Percentiles rank a stretch among this genome's conserved stretches.
phyloP scores from a whole-genome alignment of 2,113 vertebrate species.

The Merops nubicus region DNA sequence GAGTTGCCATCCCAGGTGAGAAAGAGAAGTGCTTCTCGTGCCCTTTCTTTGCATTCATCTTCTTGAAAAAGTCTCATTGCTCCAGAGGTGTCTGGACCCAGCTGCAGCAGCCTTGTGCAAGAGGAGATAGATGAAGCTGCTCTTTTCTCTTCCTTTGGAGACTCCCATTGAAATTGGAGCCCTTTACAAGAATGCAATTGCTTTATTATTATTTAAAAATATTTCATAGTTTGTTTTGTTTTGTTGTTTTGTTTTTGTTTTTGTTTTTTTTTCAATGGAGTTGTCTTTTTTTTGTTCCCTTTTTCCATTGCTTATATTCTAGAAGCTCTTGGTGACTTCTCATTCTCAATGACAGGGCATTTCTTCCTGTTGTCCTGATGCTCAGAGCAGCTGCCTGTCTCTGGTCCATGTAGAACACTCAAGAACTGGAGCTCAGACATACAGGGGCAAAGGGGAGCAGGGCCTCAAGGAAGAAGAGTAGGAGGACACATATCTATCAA shows the following conservation, averaged over 20 bases:
- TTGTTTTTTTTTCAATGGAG: slow-evolving; percentile 39
- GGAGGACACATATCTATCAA: slow-evolving; percentile 73
- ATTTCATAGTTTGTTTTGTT: neutral
- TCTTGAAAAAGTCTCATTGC: slow-evolving; percentile 50
- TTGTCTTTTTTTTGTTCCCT: slow-evolving; percentile 40
- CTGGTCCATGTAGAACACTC: slow-evolving; percentile 55
- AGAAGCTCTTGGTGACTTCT: slow-evolving; percentile 46
- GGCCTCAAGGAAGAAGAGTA: slow-evolving; percentile 61
- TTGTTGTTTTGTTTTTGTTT: neutral
- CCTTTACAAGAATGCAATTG: slow-evolving; percentile 66
- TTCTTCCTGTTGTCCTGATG: slow-evolving; percentile 60
- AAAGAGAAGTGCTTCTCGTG: neutral
- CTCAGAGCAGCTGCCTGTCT: slow-evolving; percentile 69
- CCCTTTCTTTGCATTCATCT: slow-evolving; percentile 40
- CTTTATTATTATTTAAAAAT: slow-evolving; percentile 77
- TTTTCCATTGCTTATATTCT: slow-evolving; percentile 60
- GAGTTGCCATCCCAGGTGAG: neutral
- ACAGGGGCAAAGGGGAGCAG: slow-evolving; percentile 63
- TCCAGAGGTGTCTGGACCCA: slow-evolving; percentile 20
- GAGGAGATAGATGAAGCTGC: slow-evolving; percentile 64
- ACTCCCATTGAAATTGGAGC: slow-evolving; percentile 65
- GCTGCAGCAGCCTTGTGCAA: slow-evolving; percentile 64
- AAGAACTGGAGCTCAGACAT: slow-evolving; percentile 15
- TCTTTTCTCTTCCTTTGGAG: slow-evolving; percentile 47
- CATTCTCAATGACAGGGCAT: neutral